These are phyloP conservation scores for Apotomis turbidana DNA, from an alignment of 2,888 invertebrate genomes.

Conservation along the genomic window DNA sequence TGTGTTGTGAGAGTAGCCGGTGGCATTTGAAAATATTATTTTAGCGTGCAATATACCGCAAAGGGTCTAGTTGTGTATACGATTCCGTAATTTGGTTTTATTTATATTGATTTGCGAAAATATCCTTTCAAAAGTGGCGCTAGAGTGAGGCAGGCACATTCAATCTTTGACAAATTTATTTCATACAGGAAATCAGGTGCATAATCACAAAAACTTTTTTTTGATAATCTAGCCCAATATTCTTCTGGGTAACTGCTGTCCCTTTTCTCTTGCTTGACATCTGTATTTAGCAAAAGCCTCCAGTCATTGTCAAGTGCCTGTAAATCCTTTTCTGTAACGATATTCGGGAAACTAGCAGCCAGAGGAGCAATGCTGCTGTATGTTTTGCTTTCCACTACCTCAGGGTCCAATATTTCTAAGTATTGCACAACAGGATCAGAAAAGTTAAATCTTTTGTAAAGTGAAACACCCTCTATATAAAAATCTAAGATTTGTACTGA, in stretches of 20 bases:
- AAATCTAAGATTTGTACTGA: background rate
- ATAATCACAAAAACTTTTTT: background rate
- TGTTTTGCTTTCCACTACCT: constrained; percentile 5
- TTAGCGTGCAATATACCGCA: background rate
- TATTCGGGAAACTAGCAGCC: constrained; percentile 1
- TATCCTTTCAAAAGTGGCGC: background rate
- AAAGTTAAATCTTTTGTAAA: background rate
- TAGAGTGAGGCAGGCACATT: constrained; percentile 7
- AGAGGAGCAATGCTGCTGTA: background rate
- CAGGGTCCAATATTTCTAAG: constrained; percentile 2
- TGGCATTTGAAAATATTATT: background rate
- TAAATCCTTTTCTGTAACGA: background rate
- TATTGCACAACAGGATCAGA: background rate
- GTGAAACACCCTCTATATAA: background rate
- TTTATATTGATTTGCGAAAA: constrained; percentile 12
- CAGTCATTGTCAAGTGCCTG: constrained; percentile 1
- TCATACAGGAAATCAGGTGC: background rate
- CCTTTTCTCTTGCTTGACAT: background rate
- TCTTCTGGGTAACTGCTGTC: constrained; percentile 1
- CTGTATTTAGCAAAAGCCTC: background rate
- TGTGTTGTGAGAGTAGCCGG: background rate
- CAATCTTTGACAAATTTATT: background rate
- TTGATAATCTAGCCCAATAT: background rate
- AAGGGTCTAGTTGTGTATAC: background rate
- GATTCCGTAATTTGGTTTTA: constrained; percentile 10